These are phyloP conservation scores for Tortrix viridana DNA, from an alignment of 2,888 invertebrate species.

Conservation along the genomic window DNA sequence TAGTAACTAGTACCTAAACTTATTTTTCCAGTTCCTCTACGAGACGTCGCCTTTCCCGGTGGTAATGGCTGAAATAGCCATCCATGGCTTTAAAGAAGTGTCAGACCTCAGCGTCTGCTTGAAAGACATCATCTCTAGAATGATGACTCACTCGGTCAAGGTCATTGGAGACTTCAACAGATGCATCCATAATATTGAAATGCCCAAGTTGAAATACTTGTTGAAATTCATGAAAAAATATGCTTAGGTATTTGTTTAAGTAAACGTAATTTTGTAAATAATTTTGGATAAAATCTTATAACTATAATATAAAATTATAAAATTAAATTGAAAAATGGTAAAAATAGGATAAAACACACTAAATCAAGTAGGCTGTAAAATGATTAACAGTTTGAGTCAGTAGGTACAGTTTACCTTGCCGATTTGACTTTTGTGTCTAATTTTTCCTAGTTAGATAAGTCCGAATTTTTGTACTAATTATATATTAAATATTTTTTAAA, in stretches of 20 bases:
- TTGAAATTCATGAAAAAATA: slow-evolving; percentile 81
- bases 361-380: too few species aligned
- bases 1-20: too few species aligned
- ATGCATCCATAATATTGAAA: slow-evolving; percentile 79
- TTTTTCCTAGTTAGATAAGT: too few species aligned
- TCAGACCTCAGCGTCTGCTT: slow-evolving; percentile 78
- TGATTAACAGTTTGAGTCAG: too few species aligned
- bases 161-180: slow-evolving; percentile 80
- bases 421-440: too few species aligned
- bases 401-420: too few species aligned
- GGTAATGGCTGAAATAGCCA: slow-evolving; percentile 79
- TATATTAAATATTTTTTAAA: too few species aligned
- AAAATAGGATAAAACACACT: too few species aligned
- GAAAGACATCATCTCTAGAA: slow-evolving; percentile 77
- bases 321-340: too few species aligned
- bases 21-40: slow-evolving; percentile 72
- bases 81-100: slow-evolving; percentile 79
- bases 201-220: slow-evolving; percentile 78
- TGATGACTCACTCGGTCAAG: slow-evolving; percentile 81
- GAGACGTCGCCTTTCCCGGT: slow-evolving; percentile 80
- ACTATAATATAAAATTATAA: too few species aligned
- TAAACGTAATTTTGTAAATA: slow-evolving; percentile 8
- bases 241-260: slow-evolving; percentile 46
- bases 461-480: too few species aligned
- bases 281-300: too few species aligned